phyloP scores from a whole-genome alignment of 2,113 vertebrate species.

The Plecotus auritus region DNA sequence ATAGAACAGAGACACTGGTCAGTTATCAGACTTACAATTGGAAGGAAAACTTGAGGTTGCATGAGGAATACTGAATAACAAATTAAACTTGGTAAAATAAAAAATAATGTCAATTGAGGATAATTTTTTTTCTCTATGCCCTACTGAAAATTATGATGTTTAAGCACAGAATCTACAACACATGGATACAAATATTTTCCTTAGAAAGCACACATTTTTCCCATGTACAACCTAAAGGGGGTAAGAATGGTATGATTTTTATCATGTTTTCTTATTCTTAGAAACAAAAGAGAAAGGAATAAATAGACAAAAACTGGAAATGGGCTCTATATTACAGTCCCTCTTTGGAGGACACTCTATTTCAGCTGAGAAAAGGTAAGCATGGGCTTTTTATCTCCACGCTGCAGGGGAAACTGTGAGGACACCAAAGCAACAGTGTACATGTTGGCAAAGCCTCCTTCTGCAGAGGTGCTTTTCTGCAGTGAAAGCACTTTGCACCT shows the following conservation, averaged over 20 bases:
- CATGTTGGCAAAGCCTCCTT: background rate
- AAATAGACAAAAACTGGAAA: background rate
- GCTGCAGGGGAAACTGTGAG: background rate
- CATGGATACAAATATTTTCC: background rate
- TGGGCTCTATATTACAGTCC: background rate
- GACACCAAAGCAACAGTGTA: accelerated
- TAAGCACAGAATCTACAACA: background rate
- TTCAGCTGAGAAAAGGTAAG: background rate
- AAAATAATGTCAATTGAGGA: background rate
- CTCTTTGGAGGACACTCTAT: background rate
- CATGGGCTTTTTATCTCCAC: background rate
- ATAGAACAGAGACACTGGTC: background rate
- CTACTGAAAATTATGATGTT: background rate
- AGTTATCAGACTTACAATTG: background rate
- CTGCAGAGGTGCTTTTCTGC: background rate
- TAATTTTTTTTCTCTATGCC: background rate
- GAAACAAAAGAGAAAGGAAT: background rate
- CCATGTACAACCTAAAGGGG: background rate
- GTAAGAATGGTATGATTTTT: background rate
- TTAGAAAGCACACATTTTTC: background rate
- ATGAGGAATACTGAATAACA: background rate
- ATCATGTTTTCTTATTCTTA: background rate
- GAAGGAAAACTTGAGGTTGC: background rate
- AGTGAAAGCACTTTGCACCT: background rate
- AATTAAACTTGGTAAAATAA: background rate